Evolutionary conservation across 2,888 invertebrate genomes (phyloP).

Genomic region (Calliphora vomitoria): DNA sequence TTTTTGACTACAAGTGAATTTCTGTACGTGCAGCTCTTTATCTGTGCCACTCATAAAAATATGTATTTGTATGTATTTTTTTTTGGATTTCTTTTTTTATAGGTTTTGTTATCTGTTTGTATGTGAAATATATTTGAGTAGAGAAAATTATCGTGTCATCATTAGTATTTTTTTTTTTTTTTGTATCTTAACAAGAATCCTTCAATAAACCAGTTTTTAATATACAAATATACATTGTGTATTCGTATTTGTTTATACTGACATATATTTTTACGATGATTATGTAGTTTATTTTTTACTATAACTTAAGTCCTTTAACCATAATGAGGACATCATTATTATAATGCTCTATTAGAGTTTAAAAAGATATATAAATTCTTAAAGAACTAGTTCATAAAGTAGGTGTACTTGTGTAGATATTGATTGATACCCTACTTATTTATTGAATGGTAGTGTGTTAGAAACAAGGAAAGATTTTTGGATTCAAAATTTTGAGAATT

Average conservation of each 20-base stretch:
- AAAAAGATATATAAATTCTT: not conserved
- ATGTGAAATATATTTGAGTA: slow-evolving; percentile 2
- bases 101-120: slow-evolving; percentile 46
- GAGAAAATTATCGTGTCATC: slow-evolving; percentile 77
- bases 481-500: too few species aligned
- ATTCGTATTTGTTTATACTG: slow-evolving; percentile 18
- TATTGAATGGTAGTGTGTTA: too few species aligned
- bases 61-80: not conserved
- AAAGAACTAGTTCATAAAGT: not conserved
- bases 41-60: slow-evolving; percentile 45
- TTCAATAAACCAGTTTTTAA: slow-evolving; percentile 23
- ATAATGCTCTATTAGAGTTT: slow-evolving; percentile 1
- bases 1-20: not conserved
- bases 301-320: slow-evolving; percentile 29
- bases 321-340: slow-evolving; percentile 69
- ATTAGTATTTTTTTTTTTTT: slow-evolving; percentile 76
- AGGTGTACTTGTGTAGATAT: not conserved
- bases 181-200: slow-evolving; percentile 47
- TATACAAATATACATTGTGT: not conserved
- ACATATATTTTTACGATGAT: slow-evolving; percentile 26
- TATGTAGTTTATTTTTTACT: slow-evolving; percentile 31
- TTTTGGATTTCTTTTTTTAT: slow-evolving; percentile 26
- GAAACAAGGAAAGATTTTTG: too few species aligned
- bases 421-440: not conserved
- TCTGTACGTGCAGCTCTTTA: slow-evolving; percentile 14